A percentile compares a stretch with the other conserved stretches of the same genome.
These are phyloP conservation scores for Meloidogyne exigua DNA, from an alignment of 1,140 invertebrate species.

Conservation along the genomic window DNA sequence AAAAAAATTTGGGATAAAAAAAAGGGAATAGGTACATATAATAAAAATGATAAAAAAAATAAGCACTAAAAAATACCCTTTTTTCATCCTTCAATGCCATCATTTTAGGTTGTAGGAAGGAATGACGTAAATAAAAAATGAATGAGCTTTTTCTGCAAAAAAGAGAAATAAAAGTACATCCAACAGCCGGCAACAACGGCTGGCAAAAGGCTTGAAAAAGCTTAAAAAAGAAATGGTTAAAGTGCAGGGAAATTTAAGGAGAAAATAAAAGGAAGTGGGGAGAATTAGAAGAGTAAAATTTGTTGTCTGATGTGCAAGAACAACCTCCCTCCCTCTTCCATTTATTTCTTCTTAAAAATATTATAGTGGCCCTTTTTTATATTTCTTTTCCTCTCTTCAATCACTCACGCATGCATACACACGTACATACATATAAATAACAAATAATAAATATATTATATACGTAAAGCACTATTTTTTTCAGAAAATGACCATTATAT, in stretches of 20 bases:
- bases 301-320: slow-evolving; percentile 1
- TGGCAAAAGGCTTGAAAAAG: not conserved
- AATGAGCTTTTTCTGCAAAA: slow-evolving; percentile 3
- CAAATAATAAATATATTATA: not conserved
- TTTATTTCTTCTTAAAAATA: not conserved
- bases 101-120: not conserved
- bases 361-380: not conserved
- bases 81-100: not conserved
- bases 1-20: not conserved
- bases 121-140: slow-evolving; percentile 5
- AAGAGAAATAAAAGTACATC: not conserved
- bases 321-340: no score
- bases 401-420: not conserved
- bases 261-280: not conserved
- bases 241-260: not conserved
- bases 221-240: not conserved
- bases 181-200: not conserved
- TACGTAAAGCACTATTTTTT: not conserved
- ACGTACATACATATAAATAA: not conserved
- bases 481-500: not conserved
- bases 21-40: not conserved
- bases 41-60: not conserved
- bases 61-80: not conserved
- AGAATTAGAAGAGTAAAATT: not conserved
- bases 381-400: not conserved